Evolutionary conservation across 2,113 vertebrate genomes (phyloP), one percentile per base, ranked within the genome.

Genomic region (Leucoraja erinaceus): DNA sequence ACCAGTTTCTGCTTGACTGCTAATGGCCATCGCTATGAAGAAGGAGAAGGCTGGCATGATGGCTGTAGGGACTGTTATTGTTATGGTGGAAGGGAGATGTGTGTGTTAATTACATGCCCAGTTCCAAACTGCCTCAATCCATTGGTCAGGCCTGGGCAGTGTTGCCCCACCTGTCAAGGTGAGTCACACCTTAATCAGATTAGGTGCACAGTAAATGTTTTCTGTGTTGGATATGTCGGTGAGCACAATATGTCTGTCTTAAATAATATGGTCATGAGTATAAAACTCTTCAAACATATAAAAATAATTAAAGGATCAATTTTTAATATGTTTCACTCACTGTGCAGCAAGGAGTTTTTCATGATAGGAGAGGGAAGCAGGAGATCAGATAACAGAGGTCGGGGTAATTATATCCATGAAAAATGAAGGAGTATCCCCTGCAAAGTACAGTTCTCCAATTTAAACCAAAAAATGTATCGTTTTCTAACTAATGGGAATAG

Each of bases 21-120:
- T 5, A 95, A 94, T 1, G 96, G 96, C 0, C 95, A 94, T 12
- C 95, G 93, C 0, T 96, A 96, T 25, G 94, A 96, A 93, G 96
- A 97, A 56, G 96, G 96, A 0, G 94, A 96, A 54, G 93, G 95
- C 93, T 97, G 97, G 97, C 96, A 97, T 7, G 97, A 97, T 0
- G 97, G 97, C 86, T 97, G 97, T 18, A 94, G 97, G 0, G 96
- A 97, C 94, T 97, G 97, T 93, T 97, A 95, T 95, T 97, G 97
- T 94, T 95, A 96, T 61, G 94, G 94, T 0, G 96, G 96, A 9
- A 94, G 95, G 38, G 97, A 97, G 94, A 97, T 97, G 96, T 97
- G 97, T 61, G 96, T 97, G 66, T 95, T 97, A 93, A 97, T 97
- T 93, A 96, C 96, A 84, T 97, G 97, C 90, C 95, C 96, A 0